phyloP scores from a whole-genome alignment of 1,140 invertebrate genomes.

The Drosophila bocki region DNA sequence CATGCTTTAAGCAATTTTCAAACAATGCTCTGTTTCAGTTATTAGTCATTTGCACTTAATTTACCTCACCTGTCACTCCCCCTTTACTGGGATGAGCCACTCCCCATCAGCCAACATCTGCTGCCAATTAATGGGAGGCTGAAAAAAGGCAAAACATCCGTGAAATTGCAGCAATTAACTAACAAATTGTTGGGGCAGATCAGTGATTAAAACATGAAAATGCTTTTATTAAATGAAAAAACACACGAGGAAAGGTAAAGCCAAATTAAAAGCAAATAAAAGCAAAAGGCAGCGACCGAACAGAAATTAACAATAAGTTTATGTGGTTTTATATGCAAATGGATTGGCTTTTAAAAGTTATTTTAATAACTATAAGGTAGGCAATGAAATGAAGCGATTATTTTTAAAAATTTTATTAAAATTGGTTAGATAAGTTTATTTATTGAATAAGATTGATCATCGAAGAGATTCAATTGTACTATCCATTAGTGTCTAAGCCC shows the following conservation, averaged over 20 bases:
- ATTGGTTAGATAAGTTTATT: not conserved
- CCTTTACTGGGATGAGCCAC: constrained; percentile 15
- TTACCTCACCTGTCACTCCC: not conserved
- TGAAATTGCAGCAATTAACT: constrained; percentile 73
- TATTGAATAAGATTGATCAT: constrained; percentile 9
- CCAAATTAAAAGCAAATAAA: constrained; percentile 25
- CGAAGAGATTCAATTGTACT: not conserved
- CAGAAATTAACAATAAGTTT: constrained; percentile 39
- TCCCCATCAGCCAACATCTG: constrained; percentile 26
- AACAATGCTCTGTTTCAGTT: constrained; percentile 18
- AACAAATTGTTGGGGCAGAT: constrained; percentile 78
- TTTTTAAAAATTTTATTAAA: too few relatives aligned
- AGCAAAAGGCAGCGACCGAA: constrained; percentile 19
- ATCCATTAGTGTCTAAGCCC: not conserved
- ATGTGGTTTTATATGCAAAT: constrained; percentile 15
- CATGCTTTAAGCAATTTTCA: constrained; percentile 20
- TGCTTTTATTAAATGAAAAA: constrained; percentile 62
- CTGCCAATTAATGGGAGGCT: constrained; percentile 32
- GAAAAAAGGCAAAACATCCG: constrained; percentile 38
- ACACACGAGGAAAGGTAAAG: constrained; percentile 15
- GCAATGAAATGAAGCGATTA: not conserved
- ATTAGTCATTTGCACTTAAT: constrained; percentile 35
- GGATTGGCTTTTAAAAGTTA: not conserved
- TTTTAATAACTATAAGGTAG: not conserved
- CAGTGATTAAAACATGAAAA: constrained; percentile 75